Evolutionary conservation across 2,113 vertebrate genomes (phyloP).

Genomic region (Nothoprocta perdicaria): DNA sequence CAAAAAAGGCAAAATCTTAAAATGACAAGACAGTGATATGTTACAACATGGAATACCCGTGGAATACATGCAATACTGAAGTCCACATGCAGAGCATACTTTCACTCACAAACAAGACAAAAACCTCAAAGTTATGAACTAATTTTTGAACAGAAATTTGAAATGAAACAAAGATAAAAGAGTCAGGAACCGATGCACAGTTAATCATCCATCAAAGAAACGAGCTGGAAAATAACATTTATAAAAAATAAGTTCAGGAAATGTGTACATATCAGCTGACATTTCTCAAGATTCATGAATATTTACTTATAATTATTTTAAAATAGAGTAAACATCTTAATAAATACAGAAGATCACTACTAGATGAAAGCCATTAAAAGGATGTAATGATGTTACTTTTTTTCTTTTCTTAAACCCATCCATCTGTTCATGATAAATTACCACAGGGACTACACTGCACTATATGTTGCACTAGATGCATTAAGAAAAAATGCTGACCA

Average conservation of each 20-base stretch:
- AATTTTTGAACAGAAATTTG: not conserved
- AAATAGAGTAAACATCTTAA: not conserved
- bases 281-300: not conserved
- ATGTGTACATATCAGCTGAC: not conserved
- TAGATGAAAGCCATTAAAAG: not conserved
- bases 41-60: not conserved
- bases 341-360: not conserved
- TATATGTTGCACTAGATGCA: not conserved
- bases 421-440: not conserved
- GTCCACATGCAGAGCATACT: not conserved
- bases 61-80: not conserved
- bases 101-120: not conserved
- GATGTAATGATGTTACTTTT: not conserved
- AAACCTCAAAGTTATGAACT: not conserved
- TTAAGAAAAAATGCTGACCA: not conserved
- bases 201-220: not conserved
- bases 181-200: fast-evolving
- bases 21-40: not conserved
- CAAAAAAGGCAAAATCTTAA: not conserved
- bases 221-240: not conserved
- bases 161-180: not conserved
- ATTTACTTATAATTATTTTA: not conserved
- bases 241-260: not conserved
- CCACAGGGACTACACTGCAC: not conserved
- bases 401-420: not conserved